A percentile compares a stretch with the other conserved stretches of the same genome.
Evolutionary conservation across 2,797 vertebrate genomes (phyloP).

Genomic region (Onychomys torridus): DNA sequence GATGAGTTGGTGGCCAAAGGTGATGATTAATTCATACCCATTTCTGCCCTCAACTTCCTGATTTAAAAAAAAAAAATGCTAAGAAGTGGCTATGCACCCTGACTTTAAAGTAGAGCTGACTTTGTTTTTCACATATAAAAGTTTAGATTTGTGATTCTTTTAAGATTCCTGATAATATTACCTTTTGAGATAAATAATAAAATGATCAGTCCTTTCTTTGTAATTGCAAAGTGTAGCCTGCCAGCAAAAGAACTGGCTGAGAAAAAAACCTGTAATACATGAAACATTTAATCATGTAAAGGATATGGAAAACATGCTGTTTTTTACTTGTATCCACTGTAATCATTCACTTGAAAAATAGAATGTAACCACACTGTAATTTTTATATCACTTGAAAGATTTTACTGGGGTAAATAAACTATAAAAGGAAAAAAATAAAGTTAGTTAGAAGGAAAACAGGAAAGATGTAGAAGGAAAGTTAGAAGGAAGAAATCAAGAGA

Average conservation of each 20-base stretch:
- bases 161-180: background rate
- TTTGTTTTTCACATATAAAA: background rate
- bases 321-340: background rate
- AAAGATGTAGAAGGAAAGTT: background rate
- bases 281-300: background rate
- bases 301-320: background rate
- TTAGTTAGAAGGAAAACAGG: background rate
- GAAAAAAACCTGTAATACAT: background rate
- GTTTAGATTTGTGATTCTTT: background rate
- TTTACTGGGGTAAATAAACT: background rate
- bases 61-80: background rate
- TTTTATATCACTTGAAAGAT: background rate
- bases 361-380: background rate
- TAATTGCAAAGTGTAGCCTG: background rate
- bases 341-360: background rate
- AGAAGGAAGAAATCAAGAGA: background rate
- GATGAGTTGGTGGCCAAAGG: background rate
- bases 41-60: background rate
- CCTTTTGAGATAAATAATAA: background rate
- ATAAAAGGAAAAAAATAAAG: background rate
- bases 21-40: background rate
- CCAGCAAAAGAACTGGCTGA: background rate
- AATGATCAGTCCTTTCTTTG: background rate
- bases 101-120: background rate
- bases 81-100: background rate